Conservation (phyloP, 2,797 vertebrate genomes). For the Champsocephalus esox region DNA sequence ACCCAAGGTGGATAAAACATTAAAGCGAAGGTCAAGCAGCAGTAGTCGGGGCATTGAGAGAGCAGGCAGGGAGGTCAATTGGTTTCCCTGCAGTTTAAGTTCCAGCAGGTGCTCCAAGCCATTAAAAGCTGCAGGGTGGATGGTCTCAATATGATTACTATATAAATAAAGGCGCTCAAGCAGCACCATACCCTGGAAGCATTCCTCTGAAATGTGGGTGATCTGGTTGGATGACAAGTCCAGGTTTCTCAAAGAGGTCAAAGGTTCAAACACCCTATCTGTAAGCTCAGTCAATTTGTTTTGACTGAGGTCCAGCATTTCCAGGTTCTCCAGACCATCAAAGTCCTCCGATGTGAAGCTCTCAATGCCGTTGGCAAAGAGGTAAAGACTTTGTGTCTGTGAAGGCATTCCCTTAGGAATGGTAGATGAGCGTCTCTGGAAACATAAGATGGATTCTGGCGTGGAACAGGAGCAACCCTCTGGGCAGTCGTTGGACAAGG, state of each 20-base stretch:
- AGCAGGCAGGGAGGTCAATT: conserved; percentile 85
- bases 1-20: conserved; percentile 83
- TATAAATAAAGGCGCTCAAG: conserved; percentile 96
- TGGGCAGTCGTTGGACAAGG: conserved; percentile 84
- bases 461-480: conserved; percentile 87
- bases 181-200: conserved; percentile 88
- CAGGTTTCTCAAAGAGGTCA: conserved; percentile 91
- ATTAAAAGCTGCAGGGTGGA: conserved; percentile 90
- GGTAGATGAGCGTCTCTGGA: conserved; percentile 80
- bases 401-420: conserved; percentile 87
- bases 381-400: conserved; percentile 84
- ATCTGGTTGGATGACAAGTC: conserved; percentile 95
- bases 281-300: conserved; percentile 91
- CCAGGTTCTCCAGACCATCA: conserved; percentile 83
- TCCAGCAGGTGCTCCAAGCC: conserved; percentile 90
- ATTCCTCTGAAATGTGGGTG: conserved; percentile 90
- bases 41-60: conserved; percentile 89
- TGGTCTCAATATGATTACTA: conserved; percentile 89
- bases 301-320: conserved; percentile 95
- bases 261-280: conserved; percentile 88
- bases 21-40: conserved; percentile 94
- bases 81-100: conserved; percentile 94
- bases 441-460: conserved; percentile 88
- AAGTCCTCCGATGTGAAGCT: conserved; percentile 87
- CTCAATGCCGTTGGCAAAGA: conserved; percentile 93